Percentiles rank a stretch among this genome's conserved stretches.
Conservation (phyloP, 2,888 invertebrate species). For the Ectemnius lituratus region DNA sequence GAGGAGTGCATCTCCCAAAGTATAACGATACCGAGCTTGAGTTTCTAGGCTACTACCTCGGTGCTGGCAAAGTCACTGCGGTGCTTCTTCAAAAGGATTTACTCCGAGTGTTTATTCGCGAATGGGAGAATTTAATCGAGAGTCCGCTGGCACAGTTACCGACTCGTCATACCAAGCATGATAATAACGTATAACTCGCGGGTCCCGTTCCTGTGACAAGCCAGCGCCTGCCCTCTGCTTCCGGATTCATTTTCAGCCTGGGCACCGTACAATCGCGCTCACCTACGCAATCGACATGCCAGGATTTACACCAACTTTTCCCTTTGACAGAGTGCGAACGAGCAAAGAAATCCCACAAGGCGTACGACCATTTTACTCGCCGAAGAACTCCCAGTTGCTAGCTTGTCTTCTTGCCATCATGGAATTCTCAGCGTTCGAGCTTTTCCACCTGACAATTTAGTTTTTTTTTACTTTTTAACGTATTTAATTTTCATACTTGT, state of each 20-base stretch:
- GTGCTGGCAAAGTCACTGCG: too few relatives aligned
- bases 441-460: too few relatives aligned
- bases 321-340: not conserved
- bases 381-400: too few relatives aligned
- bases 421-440: too few relatives aligned
- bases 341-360: too few relatives aligned
- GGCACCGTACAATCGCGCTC: not conserved
- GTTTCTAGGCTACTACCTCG: constrained; percentile 15
- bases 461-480: too few relatives aligned
- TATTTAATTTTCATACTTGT: too few relatives aligned
- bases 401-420: too few relatives aligned
- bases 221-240: constrained; percentile 5
- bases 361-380: too few relatives aligned
- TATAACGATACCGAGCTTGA: constrained; percentile 23
- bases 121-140: constrained; percentile 45
- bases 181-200: constrained; percentile 24
- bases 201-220: not conserved
- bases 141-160: constrained; percentile 36
- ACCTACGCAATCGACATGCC: not conserved
- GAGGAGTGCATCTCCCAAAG: not conserved
- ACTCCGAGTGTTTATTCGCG: constrained; percentile 39
- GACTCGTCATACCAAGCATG: constrained; percentile 44
- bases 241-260: constrained; percentile 37
- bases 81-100: constrained; percentile 25
- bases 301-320: not conserved